phyloP scores from a whole-genome alignment of 2,797 vertebrate species.

The Microctenopoma lineatum region DNA sequence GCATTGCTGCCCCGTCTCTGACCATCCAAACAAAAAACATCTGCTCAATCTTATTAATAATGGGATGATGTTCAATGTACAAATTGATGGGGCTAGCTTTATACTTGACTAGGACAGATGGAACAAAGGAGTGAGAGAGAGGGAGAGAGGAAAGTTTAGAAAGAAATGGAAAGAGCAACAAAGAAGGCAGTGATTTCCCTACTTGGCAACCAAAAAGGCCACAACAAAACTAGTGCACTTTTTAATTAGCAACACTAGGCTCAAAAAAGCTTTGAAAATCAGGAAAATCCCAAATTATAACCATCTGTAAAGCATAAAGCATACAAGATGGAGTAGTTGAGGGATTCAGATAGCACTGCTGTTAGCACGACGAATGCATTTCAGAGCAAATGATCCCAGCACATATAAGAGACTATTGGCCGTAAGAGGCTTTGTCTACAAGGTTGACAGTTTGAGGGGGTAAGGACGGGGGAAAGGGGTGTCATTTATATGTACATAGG shows the following conservation, averaged over 20 bases:
- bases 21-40: slow-evolving; percentile 81
- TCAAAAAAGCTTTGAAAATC: slow-evolving; percentile 78
- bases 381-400: slow-evolving; percentile 68
- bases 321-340: slow-evolving; percentile 67
- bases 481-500: slow-evolving; percentile 19
- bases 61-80: slow-evolving; percentile 77
- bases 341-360: slow-evolving; percentile 70
- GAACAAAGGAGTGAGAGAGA: slow-evolving; percentile 32
- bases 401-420: slow-evolving; percentile 68
- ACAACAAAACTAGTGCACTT: slow-evolving; percentile 81
- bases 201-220: slow-evolving; percentile 75
- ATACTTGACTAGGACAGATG: slow-evolving; percentile 65
- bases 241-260: slow-evolving; percentile 82
- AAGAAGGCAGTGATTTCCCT: slow-evolving; percentile 66
- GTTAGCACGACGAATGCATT: slow-evolving; percentile 71
- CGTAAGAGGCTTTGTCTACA: slow-evolving; percentile 62
- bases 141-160: slow-evolving; percentile 21
- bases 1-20: slow-evolving; percentile 73
- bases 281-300: slow-evolving; percentile 81
- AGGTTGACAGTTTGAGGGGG: slow-evolving; percentile 40
- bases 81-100: slow-evolving; percentile 69
- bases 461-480: slow-evolving; percentile 21
- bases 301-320: slow-evolving; percentile 77
- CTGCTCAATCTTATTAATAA: slow-evolving; percentile 78
- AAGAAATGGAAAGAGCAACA: slow-evolving; percentile 53